These are phyloP conservation scores for Eulemur mongoz DNA, from an alignment of 2,797 vertebrate species.

Conservation along the genomic window DNA sequence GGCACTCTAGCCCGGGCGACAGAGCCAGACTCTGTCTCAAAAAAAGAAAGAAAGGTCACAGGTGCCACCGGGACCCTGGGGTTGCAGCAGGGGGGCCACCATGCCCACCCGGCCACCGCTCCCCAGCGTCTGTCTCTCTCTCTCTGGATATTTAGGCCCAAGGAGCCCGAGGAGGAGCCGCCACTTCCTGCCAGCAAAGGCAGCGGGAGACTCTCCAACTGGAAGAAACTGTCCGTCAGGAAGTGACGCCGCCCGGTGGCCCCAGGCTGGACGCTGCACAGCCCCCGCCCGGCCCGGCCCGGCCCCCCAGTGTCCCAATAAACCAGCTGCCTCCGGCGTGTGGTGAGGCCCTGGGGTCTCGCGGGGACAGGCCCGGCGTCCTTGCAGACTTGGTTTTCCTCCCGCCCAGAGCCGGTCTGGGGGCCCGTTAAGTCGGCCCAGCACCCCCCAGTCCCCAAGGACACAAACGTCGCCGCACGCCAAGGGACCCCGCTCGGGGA, in stretches of 20 bases:
- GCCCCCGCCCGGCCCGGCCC: neutral
- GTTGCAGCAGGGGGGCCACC: neutral
- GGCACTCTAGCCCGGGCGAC: too few species aligned
- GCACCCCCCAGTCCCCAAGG: too few species aligned
- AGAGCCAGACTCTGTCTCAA: too few species aligned
- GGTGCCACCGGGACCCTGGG: neutral
- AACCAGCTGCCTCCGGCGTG: constrained; percentile 13
- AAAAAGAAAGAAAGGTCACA: neutral
- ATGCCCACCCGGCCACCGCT: neutral
- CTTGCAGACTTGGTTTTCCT: neutral
- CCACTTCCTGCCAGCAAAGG: neutral
- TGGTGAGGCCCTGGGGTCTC: neutral
- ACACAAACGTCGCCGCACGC: neutral
- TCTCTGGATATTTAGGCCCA: neutral
- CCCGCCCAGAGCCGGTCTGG: neutral
- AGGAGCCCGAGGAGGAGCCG: neutral
- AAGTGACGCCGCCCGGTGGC: neutral
- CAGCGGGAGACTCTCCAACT: neutral
- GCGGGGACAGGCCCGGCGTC: neutral
- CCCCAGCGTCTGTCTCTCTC: neutral
- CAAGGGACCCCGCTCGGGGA: neutral
- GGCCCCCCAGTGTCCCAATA: constrained; percentile 39
- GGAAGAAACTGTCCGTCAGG: constrained; percentile 24
- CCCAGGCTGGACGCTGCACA: neutral
- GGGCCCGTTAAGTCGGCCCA: neutral